Base-by-base conservation (phyloP, 2,113 vertebrate genomes). In the Himantopus leucocephalus region DNA sequence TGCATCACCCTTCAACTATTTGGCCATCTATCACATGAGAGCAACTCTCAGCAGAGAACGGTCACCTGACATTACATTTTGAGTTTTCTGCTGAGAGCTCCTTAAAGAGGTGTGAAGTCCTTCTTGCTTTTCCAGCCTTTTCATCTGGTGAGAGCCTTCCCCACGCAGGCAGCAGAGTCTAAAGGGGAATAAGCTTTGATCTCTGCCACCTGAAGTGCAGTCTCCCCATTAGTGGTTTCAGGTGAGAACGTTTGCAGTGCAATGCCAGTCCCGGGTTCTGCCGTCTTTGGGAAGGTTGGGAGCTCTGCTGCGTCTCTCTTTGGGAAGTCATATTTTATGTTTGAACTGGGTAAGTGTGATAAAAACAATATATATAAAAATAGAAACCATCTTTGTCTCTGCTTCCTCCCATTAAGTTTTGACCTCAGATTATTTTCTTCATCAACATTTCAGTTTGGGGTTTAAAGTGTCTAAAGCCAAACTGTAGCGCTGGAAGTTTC, bases 51-150 rank as follows among this genome's bases (percentile, higher is more conserved):
- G 67, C 50, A 89, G 76, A 91, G 74, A 83, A 19, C 56, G 7
- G 4, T 18, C 75, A 75, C 39, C 71, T 83, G 27, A 84, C 43
- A 4, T 34, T 30, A 53, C 5, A 26, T 70, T 77, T 82, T 50
- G 83, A 88, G 73, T 55, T 70, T 58, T 41, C 37, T 83, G 63
- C 93, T 92, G 90, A 91, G 18, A 70, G 62, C 73, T 56, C 62
- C 83, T 93, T 74, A 17, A 91, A 82, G 27, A 84, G 41, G 10
- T 78, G 66, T 68, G 70, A 94, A 21, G 48, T 90, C 71, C 32
- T 89, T 37, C 92, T 82, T 94, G 76, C 80, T 56, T 89, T 85
- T 15, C 64, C 39, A 22, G 19, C 53, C 84, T 97, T 97, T 95
- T 95, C 88, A 94, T 96, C 96, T 88, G 4, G 3, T 0, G 48